These are phyloP conservation scores for Trogon surrucura DNA, from an alignment of 2,113 vertebrate genomes.

Conservation along the genomic window DNA sequence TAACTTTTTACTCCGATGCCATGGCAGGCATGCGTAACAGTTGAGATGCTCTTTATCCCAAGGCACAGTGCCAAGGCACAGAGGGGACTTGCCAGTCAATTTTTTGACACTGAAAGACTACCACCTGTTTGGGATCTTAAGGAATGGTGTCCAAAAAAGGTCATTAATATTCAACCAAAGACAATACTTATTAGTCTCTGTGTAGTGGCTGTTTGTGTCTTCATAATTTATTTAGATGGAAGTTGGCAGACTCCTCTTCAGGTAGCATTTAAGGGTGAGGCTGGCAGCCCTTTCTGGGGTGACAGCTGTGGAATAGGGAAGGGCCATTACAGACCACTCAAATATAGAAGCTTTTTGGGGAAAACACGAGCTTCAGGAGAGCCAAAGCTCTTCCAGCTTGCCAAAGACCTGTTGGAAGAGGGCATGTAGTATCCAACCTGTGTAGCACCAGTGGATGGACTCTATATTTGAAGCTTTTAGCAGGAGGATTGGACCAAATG, in stretches of 20 bases:
- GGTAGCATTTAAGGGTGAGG: not conserved
- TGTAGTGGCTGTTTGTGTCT: not conserved
- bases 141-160: not conserved
- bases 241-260: not conserved
- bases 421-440: not conserved
- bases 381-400: not conserved
- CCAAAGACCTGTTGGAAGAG: not conserved
- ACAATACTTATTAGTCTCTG: not conserved
- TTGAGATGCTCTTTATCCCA: not conserved
- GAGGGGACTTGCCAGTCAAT: not conserved
- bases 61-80: rapidly evolving
- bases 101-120: not conserved
- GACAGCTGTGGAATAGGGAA: not conserved
- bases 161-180: not conserved
- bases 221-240: not conserved
- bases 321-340: not conserved
- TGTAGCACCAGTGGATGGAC: not conserved
- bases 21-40: not conserved
- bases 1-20: not conserved
- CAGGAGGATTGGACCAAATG: not conserved
- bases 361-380: not conserved
- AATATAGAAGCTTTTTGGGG: not conserved
- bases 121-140: not conserved
- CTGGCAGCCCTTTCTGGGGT: not conserved
- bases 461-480: not conserved